A percentile compares a stretch with the other conserved stretches of the same genome.
phyloP scores from a whole-genome alignment of 1,140 invertebrate species.

The Oreohelix idahoensis region DNA sequence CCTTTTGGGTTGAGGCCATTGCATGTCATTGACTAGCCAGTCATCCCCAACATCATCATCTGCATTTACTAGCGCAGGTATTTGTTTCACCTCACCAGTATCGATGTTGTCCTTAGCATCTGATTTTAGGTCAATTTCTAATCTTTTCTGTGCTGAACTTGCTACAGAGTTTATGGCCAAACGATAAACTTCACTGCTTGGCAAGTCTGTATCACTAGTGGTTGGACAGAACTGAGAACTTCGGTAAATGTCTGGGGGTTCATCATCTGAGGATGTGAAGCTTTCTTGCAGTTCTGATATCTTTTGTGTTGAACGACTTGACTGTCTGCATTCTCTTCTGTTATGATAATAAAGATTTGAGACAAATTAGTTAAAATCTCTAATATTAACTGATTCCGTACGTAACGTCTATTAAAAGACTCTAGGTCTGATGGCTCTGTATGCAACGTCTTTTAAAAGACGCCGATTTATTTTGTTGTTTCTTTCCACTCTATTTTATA shows the following conservation, averaged over 20 bases:
- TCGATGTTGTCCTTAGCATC: neutral
- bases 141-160: slow-evolving; percentile 2
- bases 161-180: slow-evolving; percentile 19
- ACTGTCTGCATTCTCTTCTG: neutral
- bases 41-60: slow-evolving; percentile 37
- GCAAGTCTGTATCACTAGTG: neutral
- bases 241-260: neutral
- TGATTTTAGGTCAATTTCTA: neutral
- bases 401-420: neutral
- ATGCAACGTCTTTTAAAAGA: too few species aligned
- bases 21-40: slow-evolving; percentile 32
- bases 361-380: neutral
- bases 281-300: neutral
- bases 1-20: neutral
- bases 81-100: too few species aligned
- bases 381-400: too few species aligned
- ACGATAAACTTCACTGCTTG: slow-evolving; percentile 10
- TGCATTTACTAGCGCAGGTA: slow-evolving; percentile 4
- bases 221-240: neutral
- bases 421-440: too few species aligned
- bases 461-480: too few species aligned
- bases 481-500: too few species aligned
- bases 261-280: neutral
- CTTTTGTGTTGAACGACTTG: neutral
- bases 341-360: neutral